These are phyloP conservation scores for Hedya salicella DNA, from an alignment of 2,888 invertebrate genomes.

Conservation along the genomic window DNA sequence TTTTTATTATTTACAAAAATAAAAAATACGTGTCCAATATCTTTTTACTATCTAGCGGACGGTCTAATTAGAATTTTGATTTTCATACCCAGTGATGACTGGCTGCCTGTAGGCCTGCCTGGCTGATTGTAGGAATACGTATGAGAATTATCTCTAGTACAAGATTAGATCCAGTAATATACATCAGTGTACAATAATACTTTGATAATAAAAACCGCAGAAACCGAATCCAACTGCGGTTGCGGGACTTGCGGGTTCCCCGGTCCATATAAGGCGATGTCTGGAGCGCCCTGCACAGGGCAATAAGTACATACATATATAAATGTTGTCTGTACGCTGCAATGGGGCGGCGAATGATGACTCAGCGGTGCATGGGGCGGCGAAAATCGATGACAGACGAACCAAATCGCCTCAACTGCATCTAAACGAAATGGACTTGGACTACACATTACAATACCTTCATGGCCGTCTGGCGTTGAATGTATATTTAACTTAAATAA, in stretches of 20 bases:
- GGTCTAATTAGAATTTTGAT: too few species aligned
- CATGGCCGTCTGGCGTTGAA: too few species aligned
- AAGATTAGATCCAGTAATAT: too few species aligned
- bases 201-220: neutral
- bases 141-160: too few species aligned
- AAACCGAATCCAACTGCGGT: neutral
- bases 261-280: conserved; percentile 11
- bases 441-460: neutral
- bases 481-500: too few species aligned
- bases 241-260: neutral
- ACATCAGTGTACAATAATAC: neutral
- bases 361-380: conserved; percentile 18
- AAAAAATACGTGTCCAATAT: too few species aligned
- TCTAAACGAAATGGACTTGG: neutral
- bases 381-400: conserved; percentile 25
- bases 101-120: too few species aligned
- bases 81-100: too few species aligned
- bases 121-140: too few species aligned
- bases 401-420: conserved; percentile 7
- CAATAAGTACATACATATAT: neutral
- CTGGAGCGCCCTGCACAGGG: neutral
- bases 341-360: conserved; percentile 16
- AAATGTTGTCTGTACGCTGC: neutral
- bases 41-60: too few species aligned
- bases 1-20: too few species aligned